Percentiles rank a stretch among this genome's conserved stretches.
Conservation (phyloP, 2,888 invertebrate genomes). For the Falcaria lacertinaria region DNA sequence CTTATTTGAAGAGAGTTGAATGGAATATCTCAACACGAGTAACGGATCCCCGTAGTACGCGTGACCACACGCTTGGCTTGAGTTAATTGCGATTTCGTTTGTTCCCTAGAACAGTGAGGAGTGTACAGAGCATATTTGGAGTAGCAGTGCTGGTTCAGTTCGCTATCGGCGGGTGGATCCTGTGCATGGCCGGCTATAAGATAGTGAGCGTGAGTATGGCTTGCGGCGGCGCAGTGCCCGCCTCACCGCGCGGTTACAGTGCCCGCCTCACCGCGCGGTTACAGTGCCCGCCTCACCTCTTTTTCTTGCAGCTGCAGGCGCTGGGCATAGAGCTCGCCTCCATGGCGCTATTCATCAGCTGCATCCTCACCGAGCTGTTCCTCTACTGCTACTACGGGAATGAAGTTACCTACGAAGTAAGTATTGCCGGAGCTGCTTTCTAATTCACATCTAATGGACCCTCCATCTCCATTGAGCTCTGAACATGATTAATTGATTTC, state of each 20-base stretch:
- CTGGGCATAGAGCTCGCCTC: slow-evolving; percentile 70
- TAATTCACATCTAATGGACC: too few species aligned
- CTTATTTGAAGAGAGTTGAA: too few species aligned
- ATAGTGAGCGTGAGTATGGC: slow-evolving; percentile 54
- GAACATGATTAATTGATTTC: too few species aligned
- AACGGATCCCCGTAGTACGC: too few species aligned
- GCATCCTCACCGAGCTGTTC: slow-evolving; percentile 77
- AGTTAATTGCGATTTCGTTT: too few species aligned
- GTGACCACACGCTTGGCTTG: too few species aligned
- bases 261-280: neutral
- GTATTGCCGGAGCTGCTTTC: too few species aligned
- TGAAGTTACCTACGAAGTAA: slow-evolving; percentile 76
- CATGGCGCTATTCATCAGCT: slow-evolving; percentile 71
- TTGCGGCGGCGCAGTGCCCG: too few species aligned
- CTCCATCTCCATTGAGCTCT: too few species aligned
- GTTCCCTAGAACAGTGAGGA: slow-evolving; percentile 32
- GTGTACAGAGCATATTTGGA: slow-evolving; percentile 56
- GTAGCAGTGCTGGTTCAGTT: slow-evolving; percentile 60
- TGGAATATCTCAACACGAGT: too few species aligned
- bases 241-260: neutral
- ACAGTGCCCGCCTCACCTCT: neutral
- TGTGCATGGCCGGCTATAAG: slow-evolving; percentile 70
- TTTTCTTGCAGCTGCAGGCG: slow-evolving; percentile 40
- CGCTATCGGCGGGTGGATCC: slow-evolving; percentile 65
- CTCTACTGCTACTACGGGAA: slow-evolving; percentile 80